Conservation (phyloP, 2,797 vertebrate genomes). For the Hephaestus fuliginosus region DNA sequence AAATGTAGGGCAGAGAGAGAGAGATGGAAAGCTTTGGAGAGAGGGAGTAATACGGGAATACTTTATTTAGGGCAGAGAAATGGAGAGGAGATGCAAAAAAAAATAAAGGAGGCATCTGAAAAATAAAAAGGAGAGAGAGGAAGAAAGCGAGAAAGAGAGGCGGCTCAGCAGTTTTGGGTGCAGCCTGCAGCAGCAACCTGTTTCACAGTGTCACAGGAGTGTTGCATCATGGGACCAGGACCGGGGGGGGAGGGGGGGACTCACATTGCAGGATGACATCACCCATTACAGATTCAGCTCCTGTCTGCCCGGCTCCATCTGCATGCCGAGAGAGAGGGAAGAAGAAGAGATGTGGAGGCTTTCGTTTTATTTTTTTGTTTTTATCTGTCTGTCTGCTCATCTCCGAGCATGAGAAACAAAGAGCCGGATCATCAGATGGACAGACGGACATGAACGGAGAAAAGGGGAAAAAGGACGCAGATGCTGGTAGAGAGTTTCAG, state of each 20-base stretch:
- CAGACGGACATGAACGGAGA: constrained; percentile 1
- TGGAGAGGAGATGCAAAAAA: constrained; percentile 1
- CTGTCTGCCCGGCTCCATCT: constrained; percentile 47
- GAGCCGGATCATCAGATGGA: constrained; percentile 21
- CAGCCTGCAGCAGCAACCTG: constrained; percentile 67
- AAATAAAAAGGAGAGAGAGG: not conserved
- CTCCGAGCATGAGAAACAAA: constrained; percentile 13
- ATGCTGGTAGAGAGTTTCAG: constrained; percentile 29
- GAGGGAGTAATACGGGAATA: constrained; percentile 15
- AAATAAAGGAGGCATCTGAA: constrained; percentile 3
- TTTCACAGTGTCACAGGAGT: constrained; percentile 81
- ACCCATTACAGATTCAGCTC: constrained; percentile 66
- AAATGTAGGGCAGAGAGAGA: constrained; percentile 47
- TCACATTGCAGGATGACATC: constrained; percentile 86
- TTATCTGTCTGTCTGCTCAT: not conserved
- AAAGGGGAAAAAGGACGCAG: constrained; percentile 6
- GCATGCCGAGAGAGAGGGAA: not conserved
- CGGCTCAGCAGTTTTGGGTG: constrained; percentile 68
- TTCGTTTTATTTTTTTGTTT: not conserved
- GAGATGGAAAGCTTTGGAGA: not conserved
- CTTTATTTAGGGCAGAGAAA: constrained; percentile 43
- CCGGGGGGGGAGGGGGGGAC: constrained; percentile 59
- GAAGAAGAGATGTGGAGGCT: not conserved
- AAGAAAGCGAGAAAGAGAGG: not conserved
- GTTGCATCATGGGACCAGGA: constrained; percentile 86